Base-by-base conservation (phyloP, 2,797 vertebrate genomes). In the Gouania willdenowi region DNA sequence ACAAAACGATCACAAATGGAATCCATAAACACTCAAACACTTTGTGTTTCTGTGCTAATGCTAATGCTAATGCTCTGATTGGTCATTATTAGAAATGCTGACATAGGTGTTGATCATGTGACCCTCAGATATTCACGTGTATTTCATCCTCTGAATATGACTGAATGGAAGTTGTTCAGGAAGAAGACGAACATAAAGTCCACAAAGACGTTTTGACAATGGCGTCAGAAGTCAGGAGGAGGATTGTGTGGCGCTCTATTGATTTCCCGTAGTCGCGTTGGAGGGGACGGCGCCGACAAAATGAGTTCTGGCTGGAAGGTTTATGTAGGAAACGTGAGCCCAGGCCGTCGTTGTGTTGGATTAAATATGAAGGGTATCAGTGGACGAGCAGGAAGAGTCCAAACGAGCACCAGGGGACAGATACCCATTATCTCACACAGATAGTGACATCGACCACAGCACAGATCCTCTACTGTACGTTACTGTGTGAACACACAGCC, bases 271-370 rank as follows among this genome's bases (percentile, higher is more conserved):
- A 63, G 72, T 73, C 49, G 67, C 73, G 77, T 83, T 71, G 76
- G 51, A n/a, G 67, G 69, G 71, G 77, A 81, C 83, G 89, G 89
- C 86, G 87, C 88, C 86, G 67, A 45, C 74, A 86, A 87, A 87
- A 87, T 87, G 81, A 88, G 79, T 79, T 83, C 82, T 87, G 82
- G 76, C 75, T 79, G 41, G 74, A 71, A 85, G 85, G 78, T 90
- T 89, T 89, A 86, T 83, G 78, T 88, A 61, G 59, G 86, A 87
- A 88, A 88, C 75, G 74, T 85, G 85, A 89, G 82, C 79, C 60
- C 71, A 51, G 77, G 60, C 64, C 56, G 76, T 77, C 68, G 75
- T 64, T 81, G 83, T 84, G 83, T 83, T 83, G 80, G 81, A 86
- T 84, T 81, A 85, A 86, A 85, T 80, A 82, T 80, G 68, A 78